Conservation (phyloP, 2,113 vertebrate species). For the Equus przewalskii region DNA sequence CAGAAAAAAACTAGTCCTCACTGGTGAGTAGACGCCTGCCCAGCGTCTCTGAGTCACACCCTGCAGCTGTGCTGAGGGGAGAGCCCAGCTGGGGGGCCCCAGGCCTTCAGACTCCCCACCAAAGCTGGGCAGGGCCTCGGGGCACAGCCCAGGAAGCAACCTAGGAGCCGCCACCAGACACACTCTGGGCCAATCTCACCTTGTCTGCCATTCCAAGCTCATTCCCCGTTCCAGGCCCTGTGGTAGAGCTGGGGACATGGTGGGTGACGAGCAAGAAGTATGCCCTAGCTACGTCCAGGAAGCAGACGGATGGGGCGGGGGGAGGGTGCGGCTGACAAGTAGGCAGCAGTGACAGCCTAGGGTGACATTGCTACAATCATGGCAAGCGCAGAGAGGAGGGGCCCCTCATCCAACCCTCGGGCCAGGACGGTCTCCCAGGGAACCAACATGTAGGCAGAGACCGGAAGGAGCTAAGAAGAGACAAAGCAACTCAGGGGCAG, state of each 20-base stretch:
- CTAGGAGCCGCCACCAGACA: accelerated
- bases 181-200: neutral
- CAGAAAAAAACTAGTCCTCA: accelerated
- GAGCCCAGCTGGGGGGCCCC: too few relatives aligned
- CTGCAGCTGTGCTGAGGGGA: neutral
- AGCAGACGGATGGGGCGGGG: too few relatives aligned
- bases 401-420: too few relatives aligned
- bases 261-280: neutral
- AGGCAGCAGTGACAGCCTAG: neutral
- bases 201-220: accelerated
- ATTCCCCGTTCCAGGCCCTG: neutral
- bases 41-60: neutral
- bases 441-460: neutral
- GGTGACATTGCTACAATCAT: neutral
- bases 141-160: neutral
- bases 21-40: accelerated
- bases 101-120: neutral
- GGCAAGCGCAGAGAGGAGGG: neutral
- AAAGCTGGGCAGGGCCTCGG: neutral
- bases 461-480: neutral
- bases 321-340: neutral
- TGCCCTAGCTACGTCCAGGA: too few relatives aligned
- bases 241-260: neutral
- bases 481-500: neutral
- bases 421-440: neutral